Base-by-base conservation (phyloP, 64 coral and sea anemone species). In the Stylophora pistillata region DNA sequence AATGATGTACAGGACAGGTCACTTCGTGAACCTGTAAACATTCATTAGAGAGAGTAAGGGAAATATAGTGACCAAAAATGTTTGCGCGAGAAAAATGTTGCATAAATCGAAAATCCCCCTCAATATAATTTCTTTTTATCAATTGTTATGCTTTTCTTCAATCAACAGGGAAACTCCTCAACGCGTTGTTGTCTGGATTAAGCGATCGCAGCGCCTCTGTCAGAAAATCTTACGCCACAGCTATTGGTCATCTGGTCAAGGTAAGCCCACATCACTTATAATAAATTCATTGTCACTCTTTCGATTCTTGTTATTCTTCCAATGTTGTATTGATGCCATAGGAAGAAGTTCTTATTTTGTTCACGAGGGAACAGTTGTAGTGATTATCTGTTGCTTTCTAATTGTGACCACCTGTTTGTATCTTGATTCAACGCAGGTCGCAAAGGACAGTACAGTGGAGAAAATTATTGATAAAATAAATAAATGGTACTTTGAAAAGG, bases 401-500 rank as follows among this genome's bases (percentile, higher is more conserved):
- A 13, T 78, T 54, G 47, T 25, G 31, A 15, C 59, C 30, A 33
- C 32, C 5, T 20, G 16, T 53, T 55, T 11, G 23, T 71, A 62
- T 11, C 12, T 65, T 30, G 10, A 31, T 27, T 66, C 4, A 53
- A 32, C 65, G 14, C 52, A 96, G 94, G 93, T 98, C 12, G 93
- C 96, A 64, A 98, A 98, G 61, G 93, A 95, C 59, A 92, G 81
- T 56, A 98, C 93, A 18, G 82, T 90, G 2, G 93, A 94, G 62
- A 98, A 98, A 77, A 56, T 95, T 27, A 92, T 98, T 25, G 89
- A 90, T 14, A 92, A 87, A 89, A 86, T 98, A 62, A 95, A 95
- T 72, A 92, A 93, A 1, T 98, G 96, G 96, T 98, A 98, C 55
- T 88, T 98, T 33, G 96, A 98, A 77, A 98, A 98, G 63, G 96